Evolutionary conservation across 2,888 invertebrate species (phyloP).

Genomic region (Cerastis leucographa): DNA sequence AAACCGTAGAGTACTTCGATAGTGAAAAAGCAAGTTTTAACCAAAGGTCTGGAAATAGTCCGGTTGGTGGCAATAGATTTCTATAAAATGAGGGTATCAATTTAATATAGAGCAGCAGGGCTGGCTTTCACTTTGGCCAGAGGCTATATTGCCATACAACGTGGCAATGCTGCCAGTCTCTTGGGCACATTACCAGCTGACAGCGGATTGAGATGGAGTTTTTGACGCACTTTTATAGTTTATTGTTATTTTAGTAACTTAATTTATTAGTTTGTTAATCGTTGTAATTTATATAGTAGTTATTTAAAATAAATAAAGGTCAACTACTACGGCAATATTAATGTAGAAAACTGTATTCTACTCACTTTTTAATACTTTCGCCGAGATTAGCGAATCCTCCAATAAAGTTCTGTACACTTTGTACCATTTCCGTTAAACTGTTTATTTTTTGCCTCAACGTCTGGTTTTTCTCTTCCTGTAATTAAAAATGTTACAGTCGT

Average conservation of each 20-base stretch:
- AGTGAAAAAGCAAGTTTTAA: neutral
- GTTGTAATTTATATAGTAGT: no score
- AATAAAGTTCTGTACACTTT: slow-evolving; percentile 97
- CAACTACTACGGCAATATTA: neutral
- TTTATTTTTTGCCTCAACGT: slow-evolving; percentile 97
- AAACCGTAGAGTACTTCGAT: neutral
- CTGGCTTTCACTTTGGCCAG: no score
- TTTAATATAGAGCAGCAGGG: no score
- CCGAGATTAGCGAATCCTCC: slow-evolving; percentile 97
- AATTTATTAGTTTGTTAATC: no score
- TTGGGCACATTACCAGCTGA: no score
- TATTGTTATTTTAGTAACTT: no score
- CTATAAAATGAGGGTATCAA: neutral
- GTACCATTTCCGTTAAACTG: slow-evolving; percentile 98
- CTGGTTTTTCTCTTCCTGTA: slow-evolving; percentile 97
- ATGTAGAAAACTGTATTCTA: slow-evolving; percentile 45
- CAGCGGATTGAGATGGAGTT: no score
- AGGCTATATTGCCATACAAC: no score
- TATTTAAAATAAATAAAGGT: no score
- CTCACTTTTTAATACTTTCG: slow-evolving; percentile 98
- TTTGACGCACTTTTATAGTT: no score
- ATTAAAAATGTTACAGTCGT: slow-evolving; percentile 59
- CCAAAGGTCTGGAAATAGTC: neutral
- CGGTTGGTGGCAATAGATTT: neutral
- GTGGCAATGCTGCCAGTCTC: no score